Base-by-base conservation (phyloP, 1,140 invertebrate species). In the Frieseomelitta varia region DNA sequence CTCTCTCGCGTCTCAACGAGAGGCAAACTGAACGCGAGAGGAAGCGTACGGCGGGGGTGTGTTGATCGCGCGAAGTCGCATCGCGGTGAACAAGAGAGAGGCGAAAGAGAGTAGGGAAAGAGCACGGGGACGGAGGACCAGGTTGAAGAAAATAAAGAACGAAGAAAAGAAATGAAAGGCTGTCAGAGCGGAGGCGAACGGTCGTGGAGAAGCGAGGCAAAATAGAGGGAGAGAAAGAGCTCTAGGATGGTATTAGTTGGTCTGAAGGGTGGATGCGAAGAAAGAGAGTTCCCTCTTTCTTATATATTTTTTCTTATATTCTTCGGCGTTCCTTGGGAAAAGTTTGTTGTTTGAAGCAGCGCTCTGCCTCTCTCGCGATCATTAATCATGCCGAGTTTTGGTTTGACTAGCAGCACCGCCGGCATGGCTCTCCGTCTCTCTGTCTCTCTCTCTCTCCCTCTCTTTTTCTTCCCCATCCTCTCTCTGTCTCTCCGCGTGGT, bases 371-470 rank as follows among this genome's bases (percentile, higher is more conserved):
- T 93, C 93, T 93, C 94, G 94, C 94, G 93, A 95, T 95, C 95
- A 96, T 96, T 96, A 96, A 96, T 96, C 95, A 96, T 95, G 95
- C 93, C 93, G 95, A 95, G 95, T 96, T 96, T 96, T 95, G 95
- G 95, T 95, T 95, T 96, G 95, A 96, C 95, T 96, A 95, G 95
- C 95, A 92, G 95, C 88, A 90, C 92, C 90, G 89, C 90, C 90
- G 91, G 88, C 85, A 85, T 83, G 78, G 87, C 90, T 93, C 94
- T 93, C 92, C 93, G 92, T 93, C 92, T 92, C 91, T 90, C 90
- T 82, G 84, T 73, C 51, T 77, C 81, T 47, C 77, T 53, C 77
- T 73, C 34, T 21, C 51, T 83, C 81, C 34, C 79, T 21, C 51
- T 83, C 77, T 30, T 67, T 39, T 71, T 73, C 87, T 69, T 61